Evolutionary conservation across 1,140 invertebrate species (phyloP), one percentile per base, ranked within the genome.

Genomic region (Papilio polytes): DNA sequence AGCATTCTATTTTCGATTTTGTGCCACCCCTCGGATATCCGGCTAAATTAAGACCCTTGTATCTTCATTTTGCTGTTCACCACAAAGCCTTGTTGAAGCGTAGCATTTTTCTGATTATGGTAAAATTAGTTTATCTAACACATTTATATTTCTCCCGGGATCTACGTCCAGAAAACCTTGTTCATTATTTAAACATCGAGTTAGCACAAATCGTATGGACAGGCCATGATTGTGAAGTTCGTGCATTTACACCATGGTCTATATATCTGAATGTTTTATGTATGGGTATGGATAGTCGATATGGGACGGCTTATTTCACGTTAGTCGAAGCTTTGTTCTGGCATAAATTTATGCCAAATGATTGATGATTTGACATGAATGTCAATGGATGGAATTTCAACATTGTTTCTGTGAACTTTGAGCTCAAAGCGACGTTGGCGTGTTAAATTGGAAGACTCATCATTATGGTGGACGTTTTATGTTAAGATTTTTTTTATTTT

Each of bases 131-230:
- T 66, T 66, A 15, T 66, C 63, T 66, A 66, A 66, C 63, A 66
- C 63, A 66, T 66, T 66, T 66, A 66, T 31, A 31, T 36, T 31
- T 26, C 51, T 48, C 73, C 20, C 73, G 22, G 73, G 73, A 74
- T 74, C 73, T 74, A 74, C 46, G 20, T 26, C 73, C 73, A 46
- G 73, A 48, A 48, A 48, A 74, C 46, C 73, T 22, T 74, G 15
- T 66, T 66, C 26, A 66, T 56, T 56, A 26, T 26, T 63, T 12
- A 63, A 20, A 63, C 59, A 66, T 66, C 26, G 22, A 66, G 81
- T 82, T 84, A 84, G 81, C 76, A 84, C 70, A 83, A 79, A 83
- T 83, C 80, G 53, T 44, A 81, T 76, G 66, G 80, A 36, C 46
- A 80, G 77, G 36, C 53, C 20, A 63, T 78, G 36, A 78, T 20